phyloP scores from a whole-genome alignment of 2,113 vertebrate genomes.

The Alouatta palliata region DNA sequence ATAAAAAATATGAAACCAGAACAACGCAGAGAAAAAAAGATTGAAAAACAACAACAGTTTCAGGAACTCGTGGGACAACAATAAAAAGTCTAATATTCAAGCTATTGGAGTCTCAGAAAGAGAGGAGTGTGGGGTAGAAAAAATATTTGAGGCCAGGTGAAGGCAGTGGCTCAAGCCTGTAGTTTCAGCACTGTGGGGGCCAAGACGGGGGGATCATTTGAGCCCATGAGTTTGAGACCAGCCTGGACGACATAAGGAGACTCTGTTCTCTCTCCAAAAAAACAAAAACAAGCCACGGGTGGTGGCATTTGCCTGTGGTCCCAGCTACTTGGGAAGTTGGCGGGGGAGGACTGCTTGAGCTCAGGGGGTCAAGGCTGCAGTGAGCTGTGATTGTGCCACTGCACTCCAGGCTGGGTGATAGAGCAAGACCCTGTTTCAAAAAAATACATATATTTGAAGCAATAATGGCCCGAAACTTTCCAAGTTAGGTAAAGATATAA shows the following conservation, averaged over 20 bases:
- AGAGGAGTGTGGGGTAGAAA: neutral
- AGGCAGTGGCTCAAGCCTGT: neutral
- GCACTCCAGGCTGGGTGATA: neutral
- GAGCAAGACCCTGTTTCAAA: neutral
- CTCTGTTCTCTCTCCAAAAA: neutral
- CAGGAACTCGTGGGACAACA: neutral
- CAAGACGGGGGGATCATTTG: neutral
- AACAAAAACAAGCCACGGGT: neutral
- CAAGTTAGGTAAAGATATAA: constrained; percentile 7
- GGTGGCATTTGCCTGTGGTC: neutral
- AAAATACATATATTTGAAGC: too few relatives aligned
- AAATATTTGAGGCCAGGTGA: neutral
- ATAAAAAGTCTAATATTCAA: neutral
- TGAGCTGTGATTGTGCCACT: neutral
- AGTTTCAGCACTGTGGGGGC: neutral
- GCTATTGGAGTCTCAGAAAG: neutral
- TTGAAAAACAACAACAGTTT: neutral
- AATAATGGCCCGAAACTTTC: neutral
- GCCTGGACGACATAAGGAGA: neutral
- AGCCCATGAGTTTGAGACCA: neutral
- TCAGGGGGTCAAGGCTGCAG: neutral
- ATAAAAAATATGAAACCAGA: neutral
- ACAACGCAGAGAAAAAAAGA: neutral
- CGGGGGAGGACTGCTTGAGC: neutral
- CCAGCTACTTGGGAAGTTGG: neutral